A percentile compares a stretch with the other conserved stretches of the same genome.
phyloP scores from a whole-genome alignment of 1,140 invertebrate genomes.

The Drosophila lowei region DNA sequence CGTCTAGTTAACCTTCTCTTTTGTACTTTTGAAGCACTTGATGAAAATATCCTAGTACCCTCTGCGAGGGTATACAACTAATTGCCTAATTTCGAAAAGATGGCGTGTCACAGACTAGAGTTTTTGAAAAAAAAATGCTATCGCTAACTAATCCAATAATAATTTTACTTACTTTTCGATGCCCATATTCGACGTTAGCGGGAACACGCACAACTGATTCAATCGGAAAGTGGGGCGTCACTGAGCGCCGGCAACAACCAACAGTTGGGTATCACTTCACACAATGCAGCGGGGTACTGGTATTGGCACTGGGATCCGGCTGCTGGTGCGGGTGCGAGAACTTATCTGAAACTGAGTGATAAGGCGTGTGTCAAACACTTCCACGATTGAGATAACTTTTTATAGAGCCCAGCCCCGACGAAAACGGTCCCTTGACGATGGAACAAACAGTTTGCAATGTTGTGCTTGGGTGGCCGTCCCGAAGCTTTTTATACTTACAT shows the following conservation, averaged over 20 bases:
- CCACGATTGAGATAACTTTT: slow-evolving; percentile 25
- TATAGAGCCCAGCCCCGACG: background rate
- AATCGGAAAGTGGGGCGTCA: slow-evolving; percentile 53
- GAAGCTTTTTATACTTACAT: slow-evolving; percentile 50
- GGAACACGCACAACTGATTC: slow-evolving; percentile 49
- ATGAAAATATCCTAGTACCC: no score
- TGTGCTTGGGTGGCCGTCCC: slow-evolving; percentile 8
- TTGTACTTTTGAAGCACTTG: no score
- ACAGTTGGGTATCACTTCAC: slow-evolving; percentile 5
- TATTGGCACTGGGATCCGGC: slow-evolving; percentile 22
- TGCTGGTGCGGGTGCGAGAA: no score
- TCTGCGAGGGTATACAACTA: background rate
- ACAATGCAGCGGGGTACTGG: slow-evolving; percentile 33
- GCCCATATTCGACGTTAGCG: slow-evolving; percentile 41
- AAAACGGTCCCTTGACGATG: no score
- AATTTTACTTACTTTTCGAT: slow-evolving; percentile 66
- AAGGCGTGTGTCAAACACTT: slow-evolving; percentile 46
- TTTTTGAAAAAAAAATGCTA: background rate
- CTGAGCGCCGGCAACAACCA: slow-evolving; percentile 31
- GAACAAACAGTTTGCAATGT: slow-evolving; percentile 29
- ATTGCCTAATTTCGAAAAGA: slow-evolving; percentile 18
- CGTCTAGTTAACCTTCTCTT: no score
- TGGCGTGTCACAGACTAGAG: slow-evolving; percentile 1
- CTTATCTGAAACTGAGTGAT: slow-evolving; percentile 31
- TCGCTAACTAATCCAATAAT: slow-evolving; percentile 10